Evolutionary conservation across 1,140 invertebrate species (phyloP).

Genomic region (Ganaspis sp.): DNA sequence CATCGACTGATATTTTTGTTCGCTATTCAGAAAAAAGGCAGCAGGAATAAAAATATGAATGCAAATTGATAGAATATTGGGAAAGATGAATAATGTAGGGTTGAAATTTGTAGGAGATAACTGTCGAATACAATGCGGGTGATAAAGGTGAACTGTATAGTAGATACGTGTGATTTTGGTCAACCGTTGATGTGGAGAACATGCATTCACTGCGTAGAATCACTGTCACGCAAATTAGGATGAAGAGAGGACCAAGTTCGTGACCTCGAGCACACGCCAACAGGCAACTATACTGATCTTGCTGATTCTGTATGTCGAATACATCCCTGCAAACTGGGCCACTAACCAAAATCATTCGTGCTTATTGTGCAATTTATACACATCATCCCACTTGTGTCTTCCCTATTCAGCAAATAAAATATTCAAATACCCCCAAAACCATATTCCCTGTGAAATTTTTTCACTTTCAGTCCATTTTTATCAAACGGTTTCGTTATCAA

Average conservation of each 20-base stretch:
- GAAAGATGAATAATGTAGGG: neutral
- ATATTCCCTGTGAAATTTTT: neutral
- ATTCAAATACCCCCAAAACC: neutral
- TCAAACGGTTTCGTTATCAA: neutral
- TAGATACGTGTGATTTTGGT: constrained; percentile 11
- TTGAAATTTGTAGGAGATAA: neutral
- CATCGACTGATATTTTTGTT: too few species aligned
- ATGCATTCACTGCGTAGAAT: constrained; percentile 12
- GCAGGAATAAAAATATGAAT: too few species aligned
- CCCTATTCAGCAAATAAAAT: constrained; percentile 5
- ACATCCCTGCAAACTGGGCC: neutral
- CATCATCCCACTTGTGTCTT: neutral
- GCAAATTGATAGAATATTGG: neutral
- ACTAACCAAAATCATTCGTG: constrained; percentile 5
- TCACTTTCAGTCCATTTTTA: neutral
- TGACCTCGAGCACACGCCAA: neutral
- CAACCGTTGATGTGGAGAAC: constrained; percentile 1
- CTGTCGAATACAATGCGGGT: neutral
- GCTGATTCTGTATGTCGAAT: constrained; percentile 13
- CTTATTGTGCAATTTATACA: constrained; percentile 14
- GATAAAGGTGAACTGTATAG: neutral
- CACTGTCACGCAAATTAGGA: constrained; percentile 13
- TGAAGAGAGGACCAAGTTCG: neutral
- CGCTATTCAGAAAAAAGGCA: too few species aligned
- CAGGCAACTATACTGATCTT: constrained; percentile 6